Percentiles rank a stretch among this genome's conserved stretches.
These are phyloP conservation scores for Cerceris rybyensis DNA, from an alignment of 2,888 invertebrate species.

Conservation along the genomic window DNA sequence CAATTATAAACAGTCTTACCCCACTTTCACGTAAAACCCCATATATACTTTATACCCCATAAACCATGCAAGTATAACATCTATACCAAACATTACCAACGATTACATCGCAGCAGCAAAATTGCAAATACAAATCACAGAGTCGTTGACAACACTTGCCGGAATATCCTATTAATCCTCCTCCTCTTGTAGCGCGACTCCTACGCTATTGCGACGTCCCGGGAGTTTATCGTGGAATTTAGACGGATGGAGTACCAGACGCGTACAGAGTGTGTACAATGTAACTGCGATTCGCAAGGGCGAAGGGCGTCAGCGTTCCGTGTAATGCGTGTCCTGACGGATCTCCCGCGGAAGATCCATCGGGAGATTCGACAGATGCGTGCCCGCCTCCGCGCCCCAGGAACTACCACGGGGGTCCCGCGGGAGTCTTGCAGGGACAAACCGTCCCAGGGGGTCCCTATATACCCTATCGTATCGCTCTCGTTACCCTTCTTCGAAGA, in stretches of 20 bases:
- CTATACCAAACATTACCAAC: no score
- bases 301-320: conserved; percentile 66
- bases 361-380: conserved; percentile 71
- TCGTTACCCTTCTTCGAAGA: conserved; percentile 39
- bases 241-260: conserved; percentile 42
- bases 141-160: not conserved
- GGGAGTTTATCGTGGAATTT: conserved; percentile 57
- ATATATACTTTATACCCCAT: no score
- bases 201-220: conserved; percentile 19
- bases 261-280: conserved; percentile 51
- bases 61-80: no score
- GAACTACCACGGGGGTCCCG: conserved; percentile 70
- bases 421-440: conserved; percentile 78
- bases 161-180: conserved; percentile 1
- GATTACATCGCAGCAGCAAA: not conserved
- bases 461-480: conserved; percentile 50
- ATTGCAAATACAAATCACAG: not conserved
- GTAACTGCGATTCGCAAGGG: conserved; percentile 53
- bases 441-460: conserved; percentile 73
- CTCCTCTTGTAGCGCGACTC: not conserved
- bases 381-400: conserved; percentile 67
- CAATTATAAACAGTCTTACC: no score
- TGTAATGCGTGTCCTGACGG: conserved; percentile 65
- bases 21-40: no score
- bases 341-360: conserved; percentile 59